phyloP scores from a whole-genome alignment of 1,140 invertebrate genomes.

The Papilio polyxenes region DNA sequence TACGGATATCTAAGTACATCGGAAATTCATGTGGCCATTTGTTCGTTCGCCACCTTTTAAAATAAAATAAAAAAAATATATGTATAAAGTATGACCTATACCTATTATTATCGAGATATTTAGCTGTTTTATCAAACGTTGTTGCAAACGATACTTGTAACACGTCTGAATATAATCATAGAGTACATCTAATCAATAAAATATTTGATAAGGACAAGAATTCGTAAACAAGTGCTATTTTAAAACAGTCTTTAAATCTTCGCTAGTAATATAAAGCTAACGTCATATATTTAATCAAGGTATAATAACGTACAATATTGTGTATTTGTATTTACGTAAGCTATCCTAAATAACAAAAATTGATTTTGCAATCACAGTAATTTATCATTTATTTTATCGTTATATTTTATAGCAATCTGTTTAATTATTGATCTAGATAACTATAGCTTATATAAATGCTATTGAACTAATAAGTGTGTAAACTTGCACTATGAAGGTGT shows the following conservation, averaged over 20 bases:
- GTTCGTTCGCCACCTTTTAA: too few species aligned
- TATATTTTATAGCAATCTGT: conserved; percentile 19
- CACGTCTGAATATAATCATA: neutral
- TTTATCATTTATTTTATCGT: conserved; percentile 30
- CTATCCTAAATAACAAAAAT: neutral
- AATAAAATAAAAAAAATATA: too few species aligned
- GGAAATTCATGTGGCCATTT: too few species aligned
- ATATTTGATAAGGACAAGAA: conserved; percentile 13
- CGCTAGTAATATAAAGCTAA: neutral
- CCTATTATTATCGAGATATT: neutral
- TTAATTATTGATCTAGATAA: conserved; percentile 14
- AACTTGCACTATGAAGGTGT: conserved; percentile 39
- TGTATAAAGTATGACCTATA: neutral
- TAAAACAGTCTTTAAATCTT: conserved; percentile 3
- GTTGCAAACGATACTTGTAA: conserved; percentile 6
- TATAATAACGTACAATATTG: conserved; percentile 7
- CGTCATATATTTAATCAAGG: conserved; percentile 5
- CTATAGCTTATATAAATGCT: conserved; percentile 10
- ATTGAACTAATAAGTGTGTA: neutral
- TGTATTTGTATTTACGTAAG: neutral
- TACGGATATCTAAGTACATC: too few species aligned
- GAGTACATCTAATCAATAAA: conserved; percentile 25
- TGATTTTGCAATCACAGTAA: conserved; percentile 32
- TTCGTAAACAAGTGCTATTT: conserved; percentile 23
- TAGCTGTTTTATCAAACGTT: neutral